Evolutionary conservation across 1,140 invertebrate species (phyloP), one percentile per base, ranked within the genome.

Genomic region (Hydropsyche tenuis): DNA sequence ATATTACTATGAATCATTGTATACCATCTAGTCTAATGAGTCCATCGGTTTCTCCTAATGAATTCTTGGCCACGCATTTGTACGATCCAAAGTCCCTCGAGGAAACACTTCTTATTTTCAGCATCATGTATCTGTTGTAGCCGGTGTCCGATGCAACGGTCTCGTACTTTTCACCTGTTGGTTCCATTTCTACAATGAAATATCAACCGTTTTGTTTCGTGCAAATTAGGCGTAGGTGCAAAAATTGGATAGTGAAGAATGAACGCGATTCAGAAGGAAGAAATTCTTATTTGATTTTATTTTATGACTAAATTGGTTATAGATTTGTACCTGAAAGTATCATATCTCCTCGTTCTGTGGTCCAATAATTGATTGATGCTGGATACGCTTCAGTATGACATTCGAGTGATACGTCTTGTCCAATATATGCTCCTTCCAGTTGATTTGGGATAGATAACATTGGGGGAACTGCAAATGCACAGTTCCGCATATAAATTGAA

Each of bases 301-400:
- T n/a, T n/a, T n/a, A n/a, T n/a, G n/a, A n/a, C n/a, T n/a, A n/a
- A 60, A 37, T 37, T 9, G 30, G 9, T 20, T 12, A 27, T 23
- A 16, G 66, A 22, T 16, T n/a, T 7, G 1, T 89, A 94, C 93
- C 93, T 83, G 93, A 94, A 82, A 94, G 91, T 78, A 95, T 94
- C 93, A 95, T 94, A 79, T 94, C 92, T 46, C 93, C 93, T 37
- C 89, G 85, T 78, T 94, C 92, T 0, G 91, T 94, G 6, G 87
- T 84, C 87, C 87, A 88, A 74, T 88, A 88, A 79, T 88, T 88
- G 18, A 88, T 85, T 4, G 87, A 87, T 18, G 84, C 82, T 1
- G 87, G 87, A 77, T 87, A 86, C 0, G 87, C 83, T 72, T 88
- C 87, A 0, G 85, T 87, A 70, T 87, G 84, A 77, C 87, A 88